Percentiles rank a stretch among this genome's conserved stretches.
These are phyloP conservation scores for Micrasema longulum DNA, from an alignment of 1,140 invertebrate species.

Conservation along the genomic window DNA sequence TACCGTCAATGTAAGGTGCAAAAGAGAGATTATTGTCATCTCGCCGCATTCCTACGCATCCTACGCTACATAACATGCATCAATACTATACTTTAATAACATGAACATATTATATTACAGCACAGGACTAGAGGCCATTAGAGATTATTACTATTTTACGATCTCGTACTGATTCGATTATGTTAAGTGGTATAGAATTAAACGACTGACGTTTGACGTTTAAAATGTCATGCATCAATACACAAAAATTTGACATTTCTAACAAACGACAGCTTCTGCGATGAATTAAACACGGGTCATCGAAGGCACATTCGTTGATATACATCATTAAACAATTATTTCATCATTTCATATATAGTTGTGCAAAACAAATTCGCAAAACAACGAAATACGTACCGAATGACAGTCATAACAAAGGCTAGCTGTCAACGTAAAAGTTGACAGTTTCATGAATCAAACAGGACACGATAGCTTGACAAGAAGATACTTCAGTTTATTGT, in stretches of 20 bases:
- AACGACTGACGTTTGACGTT: too few species aligned
- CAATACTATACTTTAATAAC: too few species aligned
- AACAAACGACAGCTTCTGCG: background rate
- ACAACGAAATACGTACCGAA: background rate
- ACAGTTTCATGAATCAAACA: conserved; percentile 24
- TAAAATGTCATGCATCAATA: too few species aligned
- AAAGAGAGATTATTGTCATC: too few species aligned
- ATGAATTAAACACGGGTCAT: background rate
- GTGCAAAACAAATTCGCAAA: background rate
- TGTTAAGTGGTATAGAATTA: too few species aligned
- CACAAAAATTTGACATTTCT: background rate
- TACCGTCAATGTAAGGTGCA: too few species aligned
- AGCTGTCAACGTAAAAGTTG: conserved; percentile 24
- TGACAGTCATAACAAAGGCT: conserved; percentile 31
- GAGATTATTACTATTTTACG: too few species aligned
- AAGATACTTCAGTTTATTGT: background rate
- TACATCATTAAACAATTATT: background rate
- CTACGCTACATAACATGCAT: too few species aligned
- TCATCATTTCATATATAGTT: background rate
- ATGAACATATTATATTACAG: too few species aligned
- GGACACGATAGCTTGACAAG: background rate
- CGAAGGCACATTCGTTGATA: background rate
- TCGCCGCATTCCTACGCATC: too few species aligned
- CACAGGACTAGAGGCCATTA: too few species aligned
- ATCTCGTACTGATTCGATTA: too few species aligned